Evolutionary conservation across 1,140 invertebrate species (phyloP).

Genomic region (Calephelis nemesis): DNA sequence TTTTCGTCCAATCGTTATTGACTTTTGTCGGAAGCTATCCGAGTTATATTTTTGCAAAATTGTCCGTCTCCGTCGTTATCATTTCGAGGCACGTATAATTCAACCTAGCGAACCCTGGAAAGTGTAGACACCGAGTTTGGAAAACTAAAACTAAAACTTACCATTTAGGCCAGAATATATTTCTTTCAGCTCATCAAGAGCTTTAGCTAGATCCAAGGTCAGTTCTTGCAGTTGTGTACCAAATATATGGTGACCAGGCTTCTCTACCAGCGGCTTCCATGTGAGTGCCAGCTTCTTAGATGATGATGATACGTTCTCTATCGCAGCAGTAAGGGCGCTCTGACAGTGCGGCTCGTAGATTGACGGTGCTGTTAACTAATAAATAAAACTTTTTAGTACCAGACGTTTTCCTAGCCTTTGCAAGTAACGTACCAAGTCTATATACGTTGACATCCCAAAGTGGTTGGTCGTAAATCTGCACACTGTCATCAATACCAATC

Average conservation of each 20-base stretch:
- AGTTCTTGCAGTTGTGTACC: conserved; percentile 33
- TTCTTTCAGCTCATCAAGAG: conserved; percentile 47
- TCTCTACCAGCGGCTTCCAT: conserved; percentile 45
- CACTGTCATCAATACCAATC: no score
- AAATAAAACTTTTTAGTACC: conserved; percentile 2
- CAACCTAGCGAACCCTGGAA: no score
- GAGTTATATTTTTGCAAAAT: no score
- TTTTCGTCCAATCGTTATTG: no score
- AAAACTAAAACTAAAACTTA: conserved; percentile 12
- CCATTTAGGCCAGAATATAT: conserved; percentile 42
- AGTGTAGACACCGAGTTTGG: no score
- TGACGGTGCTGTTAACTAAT: conserved; percentile 47
- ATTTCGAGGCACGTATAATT: no score
- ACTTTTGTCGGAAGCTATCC: no score
- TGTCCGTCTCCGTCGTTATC: no score
- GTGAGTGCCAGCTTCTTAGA: conserved; percentile 38
- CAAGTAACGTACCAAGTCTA: no score
- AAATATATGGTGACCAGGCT: conserved; percentile 33
- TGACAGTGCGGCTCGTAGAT: conserved; percentile 59
- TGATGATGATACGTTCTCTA: conserved; percentile 44
- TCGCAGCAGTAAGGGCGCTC: conserved; percentile 51
- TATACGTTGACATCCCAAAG: no score
- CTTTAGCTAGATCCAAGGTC: conserved; percentile 42
- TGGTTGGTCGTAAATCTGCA: no score
- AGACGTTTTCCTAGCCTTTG: no score